A percentile compares a stretch with the other conserved stretches of the same genome.
phyloP scores from a whole-genome alignment of 2,888 invertebrate genomes.

The Eudemis profundana region DNA sequence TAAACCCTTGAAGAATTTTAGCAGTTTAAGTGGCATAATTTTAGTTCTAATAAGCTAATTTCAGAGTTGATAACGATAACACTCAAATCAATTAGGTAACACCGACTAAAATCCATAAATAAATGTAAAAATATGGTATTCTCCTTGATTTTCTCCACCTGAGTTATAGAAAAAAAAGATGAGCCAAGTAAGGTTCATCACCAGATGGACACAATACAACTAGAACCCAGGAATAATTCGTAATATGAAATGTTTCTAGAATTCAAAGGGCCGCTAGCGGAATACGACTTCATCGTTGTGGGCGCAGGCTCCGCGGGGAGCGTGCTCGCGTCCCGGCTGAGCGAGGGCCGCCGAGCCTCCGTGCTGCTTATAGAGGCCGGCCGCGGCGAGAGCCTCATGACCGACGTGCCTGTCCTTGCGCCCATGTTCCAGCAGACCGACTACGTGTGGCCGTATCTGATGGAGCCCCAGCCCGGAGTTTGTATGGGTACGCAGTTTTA shows the following conservation, averaged over 20 bases:
- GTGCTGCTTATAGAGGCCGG: conserved; percentile 83
- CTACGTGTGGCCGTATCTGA: conserved; percentile 82
- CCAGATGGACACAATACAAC: too few relatives aligned
- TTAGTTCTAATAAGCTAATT: too few relatives aligned
- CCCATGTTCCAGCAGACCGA: conserved; percentile 72
- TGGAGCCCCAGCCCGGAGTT: conserved; percentile 82
- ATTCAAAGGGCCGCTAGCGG: conserved; percentile 69
- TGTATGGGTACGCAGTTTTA: conserved; percentile 75
- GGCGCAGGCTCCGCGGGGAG: conserved; percentile 85
- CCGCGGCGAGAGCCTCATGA: conserved; percentile 71
- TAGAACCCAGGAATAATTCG: too few relatives aligned
- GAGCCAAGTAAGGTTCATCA: too few relatives aligned
- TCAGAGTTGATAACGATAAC: too few relatives aligned
- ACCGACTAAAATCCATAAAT: too few relatives aligned
- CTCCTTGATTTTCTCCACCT: too few relatives aligned
- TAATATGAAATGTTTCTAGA: conserved; percentile 63
- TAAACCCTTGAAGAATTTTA: too few relatives aligned
- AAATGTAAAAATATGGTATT: too few relatives aligned
- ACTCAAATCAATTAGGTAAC: too few relatives aligned
- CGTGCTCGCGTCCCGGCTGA: conserved; percentile 80
- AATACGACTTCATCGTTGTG: conserved; percentile 80
- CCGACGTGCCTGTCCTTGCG: conserved; percentile 76
- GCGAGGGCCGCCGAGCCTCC: conserved; percentile 73
- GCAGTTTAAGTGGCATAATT: too few relatives aligned
- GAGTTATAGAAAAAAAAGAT: too few relatives aligned